phyloP scores from a whole-genome alignment of 2,888 invertebrate species.

The Rhogogaster chlorosoma region DNA sequence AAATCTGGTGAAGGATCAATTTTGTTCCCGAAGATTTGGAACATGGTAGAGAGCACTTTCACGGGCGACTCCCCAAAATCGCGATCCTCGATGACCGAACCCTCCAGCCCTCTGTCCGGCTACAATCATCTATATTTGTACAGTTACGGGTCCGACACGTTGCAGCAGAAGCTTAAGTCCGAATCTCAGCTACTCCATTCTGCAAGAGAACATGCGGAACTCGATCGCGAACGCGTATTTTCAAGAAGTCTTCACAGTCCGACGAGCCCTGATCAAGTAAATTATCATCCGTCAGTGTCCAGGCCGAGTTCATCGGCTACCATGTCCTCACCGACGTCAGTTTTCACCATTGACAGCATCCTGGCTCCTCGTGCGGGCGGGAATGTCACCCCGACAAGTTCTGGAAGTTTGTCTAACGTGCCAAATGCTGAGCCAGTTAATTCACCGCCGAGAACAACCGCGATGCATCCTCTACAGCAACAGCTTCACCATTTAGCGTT shows the following conservation, averaged over 20 bases:
- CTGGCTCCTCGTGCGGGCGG: slow-evolving; percentile 85
- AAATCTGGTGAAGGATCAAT: neutral
- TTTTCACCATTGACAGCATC: slow-evolving; percentile 93
- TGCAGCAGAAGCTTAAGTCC: slow-evolving; percentile 63
- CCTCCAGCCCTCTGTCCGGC: slow-evolving; percentile 71
- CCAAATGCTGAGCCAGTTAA: slow-evolving; percentile 62
- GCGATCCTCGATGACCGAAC: slow-evolving; percentile 75
- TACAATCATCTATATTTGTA: slow-evolving; percentile 68
- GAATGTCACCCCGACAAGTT: slow-evolving; percentile 74
- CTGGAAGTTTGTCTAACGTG: slow-evolving; percentile 61
- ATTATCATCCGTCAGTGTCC: slow-evolving; percentile 62
- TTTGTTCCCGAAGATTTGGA: slow-evolving; percentile 51
- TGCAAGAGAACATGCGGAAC: slow-evolving; percentile 60
- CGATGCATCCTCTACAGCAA: slow-evolving; percentile 74
- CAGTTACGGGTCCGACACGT: slow-evolving; percentile 68
- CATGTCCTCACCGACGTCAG: slow-evolving; percentile 81
- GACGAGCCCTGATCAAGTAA: slow-evolving; percentile 62
- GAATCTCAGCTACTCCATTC: slow-evolving; percentile 49
- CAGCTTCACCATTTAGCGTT: slow-evolving; percentile 76
- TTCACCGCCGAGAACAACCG: slow-evolving; percentile 67
- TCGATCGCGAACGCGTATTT: slow-evolving; percentile 62
- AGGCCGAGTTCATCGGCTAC: slow-evolving; percentile 76
- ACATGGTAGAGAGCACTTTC: slow-evolving; percentile 75
- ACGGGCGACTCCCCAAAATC: slow-evolving; percentile 74
- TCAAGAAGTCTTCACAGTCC: slow-evolving; percentile 63